phyloP scores from a whole-genome alignment of 2,888 invertebrate species.

The Campopleginae sp. region DNA sequence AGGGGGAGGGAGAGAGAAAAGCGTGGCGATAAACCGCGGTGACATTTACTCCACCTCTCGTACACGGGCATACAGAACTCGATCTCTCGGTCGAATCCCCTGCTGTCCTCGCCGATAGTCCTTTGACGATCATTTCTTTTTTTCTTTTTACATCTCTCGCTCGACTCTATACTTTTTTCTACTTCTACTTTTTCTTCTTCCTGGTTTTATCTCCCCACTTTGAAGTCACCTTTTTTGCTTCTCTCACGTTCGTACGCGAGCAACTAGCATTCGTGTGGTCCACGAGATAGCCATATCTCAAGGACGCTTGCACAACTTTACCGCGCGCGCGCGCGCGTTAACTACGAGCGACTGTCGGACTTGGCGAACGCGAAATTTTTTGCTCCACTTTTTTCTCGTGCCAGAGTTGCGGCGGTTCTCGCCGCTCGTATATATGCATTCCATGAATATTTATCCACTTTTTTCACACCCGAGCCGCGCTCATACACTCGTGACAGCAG shows the following conservation, averaged over 20 bases:
- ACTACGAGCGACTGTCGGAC: constrained; percentile 49
- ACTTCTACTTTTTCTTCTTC: constrained; percentile 16
- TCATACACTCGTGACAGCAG: not conserved
- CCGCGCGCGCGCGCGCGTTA: constrained; percentile 19
- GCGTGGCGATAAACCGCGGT: constrained; percentile 75
- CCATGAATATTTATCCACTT: not conserved
- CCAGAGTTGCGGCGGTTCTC: not conserved
- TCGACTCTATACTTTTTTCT: constrained; percentile 34
- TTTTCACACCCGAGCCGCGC: not conserved
- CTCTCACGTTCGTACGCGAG: constrained; percentile 58
- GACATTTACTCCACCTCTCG: constrained; percentile 73
- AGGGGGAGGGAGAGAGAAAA: constrained; percentile 24
- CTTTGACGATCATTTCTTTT: constrained; percentile 50
- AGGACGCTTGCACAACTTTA: constrained; percentile 65
- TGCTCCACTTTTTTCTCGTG: constrained; percentile 50
- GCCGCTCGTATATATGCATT: not conserved
- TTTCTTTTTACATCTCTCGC: constrained; percentile 17
- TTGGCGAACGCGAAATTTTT: constrained; percentile 41
- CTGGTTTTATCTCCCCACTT: constrained; percentile 29
- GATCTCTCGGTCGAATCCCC: constrained; percentile 62
- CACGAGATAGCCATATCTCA: constrained; percentile 58
- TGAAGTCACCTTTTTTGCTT: constrained; percentile 39
- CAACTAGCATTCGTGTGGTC: constrained; percentile 58
- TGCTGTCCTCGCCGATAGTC: constrained; percentile 52
- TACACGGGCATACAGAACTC: constrained; percentile 45